Conservation (phyloP, 2,888 invertebrate species). For the Cataglyphis albicans region DNA sequence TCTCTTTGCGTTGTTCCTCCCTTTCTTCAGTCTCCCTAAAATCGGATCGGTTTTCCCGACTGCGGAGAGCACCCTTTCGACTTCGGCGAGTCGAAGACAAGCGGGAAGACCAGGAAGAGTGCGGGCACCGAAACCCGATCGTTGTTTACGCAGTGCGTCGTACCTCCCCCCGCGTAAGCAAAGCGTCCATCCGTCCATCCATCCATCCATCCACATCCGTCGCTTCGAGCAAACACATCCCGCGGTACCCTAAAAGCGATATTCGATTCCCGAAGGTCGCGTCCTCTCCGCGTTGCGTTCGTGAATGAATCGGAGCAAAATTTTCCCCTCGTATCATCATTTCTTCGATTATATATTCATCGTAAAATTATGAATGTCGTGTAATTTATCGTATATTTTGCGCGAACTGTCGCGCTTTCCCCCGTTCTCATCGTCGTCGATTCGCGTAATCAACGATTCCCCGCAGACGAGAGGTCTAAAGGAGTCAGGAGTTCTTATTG, state of each 20-base stretch:
- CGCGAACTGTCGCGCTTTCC: neutral
- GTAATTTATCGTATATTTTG: neutral
- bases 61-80: slow-evolving; percentile 72
- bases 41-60: slow-evolving; percentile 77
- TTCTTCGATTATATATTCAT: slow-evolving; percentile 10
- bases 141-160: slow-evolving; percentile 83
- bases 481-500: slow-evolving; percentile 60
- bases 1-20: neutral
- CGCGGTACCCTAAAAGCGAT: slow-evolving; percentile 65
- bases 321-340: neutral
- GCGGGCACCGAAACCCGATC: slow-evolving; percentile 83
- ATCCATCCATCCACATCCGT: slow-evolving; percentile 63
- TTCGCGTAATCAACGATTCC: neutral
- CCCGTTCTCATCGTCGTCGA: neutral
- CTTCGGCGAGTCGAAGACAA: slow-evolving; percentile 47
- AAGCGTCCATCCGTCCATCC: slow-evolving; percentile 74
- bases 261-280: slow-evolving; percentile 45
- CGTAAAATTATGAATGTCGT: neutral
- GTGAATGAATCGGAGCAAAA: neutral
- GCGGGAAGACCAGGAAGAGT: slow-evolving; percentile 62
- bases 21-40: slow-evolving; percentile 60
- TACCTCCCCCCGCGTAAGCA: slow-evolving; percentile 83
- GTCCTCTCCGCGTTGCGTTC: slow-evolving; percentile 1
- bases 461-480: neutral
- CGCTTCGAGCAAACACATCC: slow-evolving; percentile 79